phyloP scores from a whole-genome alignment of 2,888 invertebrate genomes.

The Archips crataeganus region DNA sequence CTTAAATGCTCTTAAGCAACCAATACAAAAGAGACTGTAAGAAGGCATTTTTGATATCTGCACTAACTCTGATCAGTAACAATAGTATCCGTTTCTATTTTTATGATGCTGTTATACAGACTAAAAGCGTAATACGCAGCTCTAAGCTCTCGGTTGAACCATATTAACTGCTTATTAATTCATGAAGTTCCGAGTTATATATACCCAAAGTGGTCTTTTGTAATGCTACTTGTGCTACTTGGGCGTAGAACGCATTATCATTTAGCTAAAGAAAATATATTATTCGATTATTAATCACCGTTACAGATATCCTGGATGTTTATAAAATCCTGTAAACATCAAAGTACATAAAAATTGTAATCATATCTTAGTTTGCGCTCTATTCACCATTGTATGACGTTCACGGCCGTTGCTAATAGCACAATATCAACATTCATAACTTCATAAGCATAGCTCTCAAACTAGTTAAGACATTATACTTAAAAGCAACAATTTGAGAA shows the following conservation, averaged over 20 bases:
- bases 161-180: too few species aligned
- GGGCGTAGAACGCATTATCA: neutral
- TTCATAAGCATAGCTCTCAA: slow-evolving; percentile 1
- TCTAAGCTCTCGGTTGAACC: too few species aligned
- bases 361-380: neutral
- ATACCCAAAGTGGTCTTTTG: too few species aligned
- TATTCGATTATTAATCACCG: neutral
- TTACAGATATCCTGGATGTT: neutral
- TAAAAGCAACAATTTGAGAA: neutral
- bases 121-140: too few species aligned
- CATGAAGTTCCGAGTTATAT: too few species aligned
- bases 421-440: neutral
- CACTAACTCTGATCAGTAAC: too few species aligned
- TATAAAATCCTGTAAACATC: neutral
- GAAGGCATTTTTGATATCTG: too few species aligned
- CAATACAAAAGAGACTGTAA: too few species aligned
- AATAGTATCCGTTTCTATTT: too few species aligned
- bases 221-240: too few species aligned
- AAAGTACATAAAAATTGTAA: neutral
- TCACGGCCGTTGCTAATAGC: slow-evolving; percentile 1
- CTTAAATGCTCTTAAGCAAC: too few species aligned
- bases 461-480: neutral
- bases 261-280: neutral
- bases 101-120: too few species aligned
- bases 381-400: slow-evolving; percentile 2